Base-by-base conservation (phyloP, 1,140 invertebrate genomes). In the Scylla paramamosain region DNA sequence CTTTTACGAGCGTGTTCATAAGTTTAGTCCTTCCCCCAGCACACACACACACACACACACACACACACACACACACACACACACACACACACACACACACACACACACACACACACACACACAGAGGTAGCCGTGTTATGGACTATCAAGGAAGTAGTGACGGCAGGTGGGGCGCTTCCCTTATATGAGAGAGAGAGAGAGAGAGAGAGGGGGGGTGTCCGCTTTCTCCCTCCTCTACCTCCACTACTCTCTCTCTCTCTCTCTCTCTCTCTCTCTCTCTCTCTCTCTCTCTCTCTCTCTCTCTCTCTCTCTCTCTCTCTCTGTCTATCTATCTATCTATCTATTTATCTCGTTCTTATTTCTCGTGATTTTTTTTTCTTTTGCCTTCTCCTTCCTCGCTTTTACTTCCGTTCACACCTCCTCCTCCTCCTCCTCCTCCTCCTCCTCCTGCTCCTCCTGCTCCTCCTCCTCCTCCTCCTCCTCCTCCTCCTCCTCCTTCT, bases 121-220 rank as follows among this genome's bases (percentile, higher is more conserved):
- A n/a, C n/a, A n/a, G 0, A 77, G 12, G 67, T n/a, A n/a, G 67
- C 20, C 39, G 39, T 39, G n/a, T 1, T 77, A 77, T 77, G 25
- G 67, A 77, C 67, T n/a, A n/a, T 77, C 67, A 77, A 77, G 67
- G 67, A 77, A 77, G 67, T 77, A n/a, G 67, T 77, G 67, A 77
- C 1, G 67, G 6, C 20, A n/a, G 67, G 67, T n/a, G 20, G n/a
- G 16, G 20, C 0, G 20, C 67, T 2, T 20, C 4, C 67, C 67
- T 77, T 77, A 77, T 77, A n/a, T n/a, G 67, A 77, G 67, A 7
- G 25, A 77, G 25, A 59, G 12, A 59, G 52, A 39, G 39, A 39
- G 39, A 39, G 39, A 39, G 39, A 39, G 39, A 39, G 39, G 6
- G 39, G 6, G 10, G 52, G 16, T 12, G 67, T 20, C 67, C 67